Evolutionary conservation across 1,140 invertebrate genomes (phyloP).

Genomic region (Penaeus vannamei): DNA sequence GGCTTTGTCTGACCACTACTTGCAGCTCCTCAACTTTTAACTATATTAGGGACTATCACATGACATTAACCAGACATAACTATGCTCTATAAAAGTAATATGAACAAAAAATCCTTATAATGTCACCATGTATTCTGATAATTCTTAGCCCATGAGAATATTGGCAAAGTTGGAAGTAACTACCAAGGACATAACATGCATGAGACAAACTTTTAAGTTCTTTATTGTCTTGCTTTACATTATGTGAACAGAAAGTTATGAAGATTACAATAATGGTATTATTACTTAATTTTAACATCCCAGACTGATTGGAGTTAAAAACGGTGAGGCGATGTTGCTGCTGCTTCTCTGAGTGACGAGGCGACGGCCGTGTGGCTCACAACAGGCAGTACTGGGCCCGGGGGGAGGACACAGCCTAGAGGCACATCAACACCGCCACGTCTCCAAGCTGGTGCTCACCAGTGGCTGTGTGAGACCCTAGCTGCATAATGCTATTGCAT

Average conservation of each 20-base stretch:
- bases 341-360: slow-evolving; percentile 48
- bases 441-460: slow-evolving; percentile 46
- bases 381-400: slow-evolving; percentile 42
- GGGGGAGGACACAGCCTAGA: slow-evolving; percentile 14
- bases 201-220: slow-evolving; percentile 46
- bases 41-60: too few relatives aligned
- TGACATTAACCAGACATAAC: too few relatives aligned
- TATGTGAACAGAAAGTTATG: slow-evolving; percentile 64
- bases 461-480: slow-evolving; percentile 52
- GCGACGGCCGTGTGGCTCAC: slow-evolving; percentile 35
- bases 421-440: slow-evolving; percentile 38
- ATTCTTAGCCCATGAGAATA: too few relatives aligned
- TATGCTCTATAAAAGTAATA: too few relatives aligned
- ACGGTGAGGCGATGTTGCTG: slow-evolving; percentile 45
- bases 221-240: slow-evolving; percentile 64
- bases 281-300: slow-evolving; percentile 62
- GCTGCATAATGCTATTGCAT: slow-evolving; percentile 60
- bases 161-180: too few relatives aligned
- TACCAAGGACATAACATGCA: slow-evolving; percentile 7
- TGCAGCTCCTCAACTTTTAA: too few relatives aligned
- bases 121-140: too few relatives aligned
- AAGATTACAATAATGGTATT: slow-evolving; percentile 61
- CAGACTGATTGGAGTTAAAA: slow-evolving; percentile 62
- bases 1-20: too few relatives aligned
- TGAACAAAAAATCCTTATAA: too few relatives aligned